Percentiles rank a stretch among this genome's conserved stretches.
Conservation (phyloP, 1,140 invertebrate genomes). For the Macrobrachium nipponense region DNA sequence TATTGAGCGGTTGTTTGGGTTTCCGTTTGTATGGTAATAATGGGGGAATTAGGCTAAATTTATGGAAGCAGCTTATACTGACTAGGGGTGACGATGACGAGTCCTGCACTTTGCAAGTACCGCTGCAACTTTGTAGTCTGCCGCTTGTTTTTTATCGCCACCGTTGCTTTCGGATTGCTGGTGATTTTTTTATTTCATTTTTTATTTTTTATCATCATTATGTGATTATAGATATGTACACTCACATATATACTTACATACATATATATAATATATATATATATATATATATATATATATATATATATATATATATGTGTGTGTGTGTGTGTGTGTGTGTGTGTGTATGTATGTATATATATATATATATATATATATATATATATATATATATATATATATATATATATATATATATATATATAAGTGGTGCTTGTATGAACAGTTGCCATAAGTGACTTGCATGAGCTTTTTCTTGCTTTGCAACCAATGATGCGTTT, state of each 20-base stretch:
- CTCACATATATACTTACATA: constrained; percentile 2
- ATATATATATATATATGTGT: constrained; percentile 14
- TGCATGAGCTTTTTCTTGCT: too few relatives aligned
- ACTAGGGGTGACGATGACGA: too few relatives aligned
- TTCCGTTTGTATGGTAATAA: too few relatives aligned
- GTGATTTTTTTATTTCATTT: neutral
- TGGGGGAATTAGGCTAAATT: too few relatives aligned
- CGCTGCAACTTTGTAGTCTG: too few relatives aligned
- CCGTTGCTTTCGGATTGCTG: neutral
- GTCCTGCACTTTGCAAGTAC: too few relatives aligned
- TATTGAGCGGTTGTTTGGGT: too few relatives aligned
- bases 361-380: constrained; percentile 14
- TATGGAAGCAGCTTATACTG: too few relatives aligned
- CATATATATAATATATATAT: neutral
- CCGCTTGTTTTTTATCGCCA: neutral
- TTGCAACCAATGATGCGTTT: too few relatives aligned
- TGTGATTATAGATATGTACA: constrained; percentile 12
- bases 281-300: constrained; percentile 18
- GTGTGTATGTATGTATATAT: neutral
- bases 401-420: constrained; percentile 25
- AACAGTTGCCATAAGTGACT: too few relatives aligned
- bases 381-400: constrained; percentile 16
- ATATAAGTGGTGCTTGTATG: neutral
- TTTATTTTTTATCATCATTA: neutral
- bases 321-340: neutral